Evolutionary conservation across 2,888 invertebrate species (phyloP).

Genomic region (Timandra comae): DNA sequence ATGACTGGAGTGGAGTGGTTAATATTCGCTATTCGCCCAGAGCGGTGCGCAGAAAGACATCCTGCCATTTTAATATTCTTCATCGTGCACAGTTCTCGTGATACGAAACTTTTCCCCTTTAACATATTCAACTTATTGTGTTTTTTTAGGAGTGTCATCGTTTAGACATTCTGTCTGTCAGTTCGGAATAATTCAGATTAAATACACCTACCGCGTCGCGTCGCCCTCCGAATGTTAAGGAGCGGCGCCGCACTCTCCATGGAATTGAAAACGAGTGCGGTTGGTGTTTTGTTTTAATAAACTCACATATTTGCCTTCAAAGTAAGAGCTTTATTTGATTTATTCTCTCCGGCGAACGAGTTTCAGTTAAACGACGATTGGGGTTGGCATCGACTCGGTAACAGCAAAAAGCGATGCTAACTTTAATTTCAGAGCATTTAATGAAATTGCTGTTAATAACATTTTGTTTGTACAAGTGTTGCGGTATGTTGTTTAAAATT

Average conservation of each 20-base stretch:
- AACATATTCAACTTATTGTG: constrained; percentile 50
- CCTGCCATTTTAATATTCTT: constrained; percentile 62
- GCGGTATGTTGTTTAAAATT: too few species aligned
- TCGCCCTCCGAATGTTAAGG: constrained; percentile 57
- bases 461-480: constrained; percentile 1
- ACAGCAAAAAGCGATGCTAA: constrained; percentile 14
- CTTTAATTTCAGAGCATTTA: constrained; percentile 15
- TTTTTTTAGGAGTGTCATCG: constrained; percentile 43
- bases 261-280: constrained; percentile 64
- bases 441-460: constrained; percentile 8
- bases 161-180: constrained; percentile 67
- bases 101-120: constrained; percentile 50
- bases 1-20: constrained; percentile 54
- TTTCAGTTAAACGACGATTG: constrained; percentile 20
- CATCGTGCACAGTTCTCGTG: constrained; percentile 51
- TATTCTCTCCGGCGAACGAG: constrained; percentile 24
- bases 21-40: constrained; percentile 51
- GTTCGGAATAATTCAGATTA: constrained; percentile 69
- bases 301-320: constrained; percentile 61
- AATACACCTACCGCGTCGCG: constrained; percentile 64
- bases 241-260: constrained; percentile 43
- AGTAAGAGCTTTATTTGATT: constrained; percentile 64
- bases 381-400: constrained; percentile 13
- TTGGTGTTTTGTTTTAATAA: constrained; percentile 68
- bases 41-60: constrained; percentile 47